Evolutionary conservation across 2,113 vertebrate species (phyloP), one percentile per base, ranked within the genome.

Genomic region (Oxyruncus cristatus): DNA sequence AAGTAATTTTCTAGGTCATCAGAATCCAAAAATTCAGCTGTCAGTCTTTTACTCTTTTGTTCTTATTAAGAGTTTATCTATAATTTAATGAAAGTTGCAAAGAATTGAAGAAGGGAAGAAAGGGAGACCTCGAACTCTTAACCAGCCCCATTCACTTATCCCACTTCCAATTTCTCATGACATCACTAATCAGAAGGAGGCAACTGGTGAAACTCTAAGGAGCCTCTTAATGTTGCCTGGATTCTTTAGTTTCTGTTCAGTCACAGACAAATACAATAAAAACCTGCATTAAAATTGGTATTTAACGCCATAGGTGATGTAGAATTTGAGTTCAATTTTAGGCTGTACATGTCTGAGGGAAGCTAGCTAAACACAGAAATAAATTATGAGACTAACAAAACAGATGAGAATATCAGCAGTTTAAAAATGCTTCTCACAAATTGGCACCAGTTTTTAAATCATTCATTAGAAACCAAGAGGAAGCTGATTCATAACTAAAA

Each of bases 1-100:
- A 81, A 93, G 66, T 42, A 86, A 79, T 72, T 94, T 62, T 94
- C 92, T 73, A 91, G 79, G 89, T 95, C 85, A 96, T 66, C 68
- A 70, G 61, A 88, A 77, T 56, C 73, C 83, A 89, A 91, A 94
- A 96, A 93, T 62, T 83, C 65, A 89, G 50, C 82, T 95, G 80
- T 82, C 55, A 58, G 28, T 93, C 71, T 77, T 78, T 55, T 39
- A 72, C 21, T 77, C 55, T 84, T 81, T 93, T 85, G 42, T 78
- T 94, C 88, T 93, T 88, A 83, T 70, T 74, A 58, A 85, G 71
- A 86, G 28, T 61, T 85, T 88, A 86, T 89, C 80, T 35, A 56
- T 66, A 92, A 94, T 92, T 79, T 44, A 96, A 83, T 59, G 67
- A 30, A 74, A 95, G 71, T 52, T 72, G 46, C 4, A 22, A 78